A percentile compares a stretch with the other conserved stretches of the same genome.
These are phyloP conservation scores for Monopis laevigella DNA, from an alignment of 2,888 invertebrate species.

Conservation along the genomic window DNA sequence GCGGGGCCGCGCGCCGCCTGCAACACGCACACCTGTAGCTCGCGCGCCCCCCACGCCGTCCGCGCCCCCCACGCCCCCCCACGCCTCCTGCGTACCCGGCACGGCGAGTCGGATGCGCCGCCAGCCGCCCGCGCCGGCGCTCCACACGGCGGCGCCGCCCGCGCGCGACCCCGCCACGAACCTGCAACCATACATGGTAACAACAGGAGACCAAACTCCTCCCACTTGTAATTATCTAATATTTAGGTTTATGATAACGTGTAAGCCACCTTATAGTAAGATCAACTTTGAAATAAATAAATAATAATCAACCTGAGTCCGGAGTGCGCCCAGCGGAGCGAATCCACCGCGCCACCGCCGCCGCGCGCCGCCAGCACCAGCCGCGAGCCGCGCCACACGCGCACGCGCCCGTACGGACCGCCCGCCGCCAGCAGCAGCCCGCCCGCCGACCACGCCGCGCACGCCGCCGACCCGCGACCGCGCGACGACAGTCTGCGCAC, in stretches of 20 bases:
- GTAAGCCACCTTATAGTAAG: too few relatives aligned
- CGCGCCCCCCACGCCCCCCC: conserved; percentile 74
- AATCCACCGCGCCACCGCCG: conserved; percentile 94
- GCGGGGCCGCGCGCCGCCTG: conserved; percentile 48
- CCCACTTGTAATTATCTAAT: too few relatives aligned
- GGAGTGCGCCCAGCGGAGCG: conserved; percentile 91
- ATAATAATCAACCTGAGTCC: too few relatives aligned
- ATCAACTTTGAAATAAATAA: too few relatives aligned
- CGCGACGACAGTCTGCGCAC: too few relatives aligned
- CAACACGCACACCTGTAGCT: conserved; percentile 87
- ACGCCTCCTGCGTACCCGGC: conserved; percentile 26
- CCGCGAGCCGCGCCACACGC: conserved; percentile 88
- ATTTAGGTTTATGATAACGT: too few relatives aligned
- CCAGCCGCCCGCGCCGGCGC: conserved; percentile 92
- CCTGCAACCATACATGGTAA: too few relatives aligned
- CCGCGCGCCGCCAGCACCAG: conserved; percentile 77
- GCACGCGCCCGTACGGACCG: conserved; percentile 92
- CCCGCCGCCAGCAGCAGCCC: conserved; percentile 94
- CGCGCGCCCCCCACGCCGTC: conserved; percentile 67
- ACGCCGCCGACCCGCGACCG: too few relatives aligned
- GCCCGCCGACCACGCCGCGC: conserved; percentile 87
- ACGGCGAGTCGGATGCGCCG: conserved; percentile 72
- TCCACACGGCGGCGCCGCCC: conserved; percentile 94
- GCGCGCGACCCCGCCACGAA: conserved; percentile 97
- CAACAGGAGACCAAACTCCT: too few relatives aligned